These are phyloP conservation scores for Cebus imitator DNA, from an alignment of 2,113 vertebrate species.

Conservation along the genomic window DNA sequence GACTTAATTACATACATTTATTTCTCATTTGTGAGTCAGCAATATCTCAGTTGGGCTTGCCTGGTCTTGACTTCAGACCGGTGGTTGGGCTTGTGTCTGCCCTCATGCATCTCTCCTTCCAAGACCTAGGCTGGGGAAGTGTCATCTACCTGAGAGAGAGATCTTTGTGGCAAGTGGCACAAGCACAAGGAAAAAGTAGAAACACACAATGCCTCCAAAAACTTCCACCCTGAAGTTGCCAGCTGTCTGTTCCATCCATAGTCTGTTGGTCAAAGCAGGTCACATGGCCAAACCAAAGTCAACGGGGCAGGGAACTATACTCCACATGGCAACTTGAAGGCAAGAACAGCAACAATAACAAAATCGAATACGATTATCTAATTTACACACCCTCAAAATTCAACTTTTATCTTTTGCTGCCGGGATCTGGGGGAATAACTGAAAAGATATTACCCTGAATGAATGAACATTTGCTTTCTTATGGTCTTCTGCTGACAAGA, in stretches of 20 bases:
- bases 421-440: neutral
- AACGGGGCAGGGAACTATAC: neutral
- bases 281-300: neutral
- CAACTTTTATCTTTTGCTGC: neutral
- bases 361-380: neutral
- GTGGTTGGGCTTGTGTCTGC: neutral
- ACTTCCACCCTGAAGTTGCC: neutral
- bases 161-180: neutral
- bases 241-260: neutral
- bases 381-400: neutral
- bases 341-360: neutral
- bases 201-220: neutral
- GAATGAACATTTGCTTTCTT: neutral
- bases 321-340: neutral
- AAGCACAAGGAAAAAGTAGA: neutral
- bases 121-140: neutral
- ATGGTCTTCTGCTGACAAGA: neutral
- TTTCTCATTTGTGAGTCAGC: neutral
- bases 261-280: neutral
- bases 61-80: neutral
- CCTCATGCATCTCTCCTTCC: neutral
- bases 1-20: neutral
- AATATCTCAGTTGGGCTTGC: neutral
- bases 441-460: neutral
- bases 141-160: neutral